A percentile compares a stretch with the other conserved stretches of the same genome.
Evolutionary conservation across 2,888 invertebrate genomes (phyloP).

Genomic region (Caradrina kadenii): DNA sequence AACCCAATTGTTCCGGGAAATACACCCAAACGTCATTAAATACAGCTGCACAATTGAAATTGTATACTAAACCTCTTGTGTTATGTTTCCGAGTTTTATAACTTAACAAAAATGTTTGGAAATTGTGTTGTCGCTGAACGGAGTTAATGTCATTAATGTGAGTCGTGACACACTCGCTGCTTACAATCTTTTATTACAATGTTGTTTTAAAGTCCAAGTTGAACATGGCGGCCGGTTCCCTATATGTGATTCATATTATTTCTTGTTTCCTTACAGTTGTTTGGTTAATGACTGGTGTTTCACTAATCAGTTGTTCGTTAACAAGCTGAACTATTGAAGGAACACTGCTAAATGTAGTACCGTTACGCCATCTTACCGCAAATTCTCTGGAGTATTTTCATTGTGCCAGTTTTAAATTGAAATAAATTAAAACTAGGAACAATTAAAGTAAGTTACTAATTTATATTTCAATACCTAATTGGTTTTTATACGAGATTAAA

Average conservation of each 20-base stretch:
- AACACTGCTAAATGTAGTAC: conserved; percentile 44
- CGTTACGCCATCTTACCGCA: conserved; percentile 22
- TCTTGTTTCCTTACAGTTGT: conserved; percentile 35
- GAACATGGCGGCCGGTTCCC: conserved; percentile 8
- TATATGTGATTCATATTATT: conserved; percentile 45
- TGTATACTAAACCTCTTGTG: conserved; percentile 37
- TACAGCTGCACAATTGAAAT: conserved; percentile 44
- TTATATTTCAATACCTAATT: not conserved
- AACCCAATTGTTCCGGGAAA: conserved; percentile 43
- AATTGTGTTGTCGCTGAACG: conserved; percentile 34
- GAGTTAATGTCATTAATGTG: conserved; percentile 14
- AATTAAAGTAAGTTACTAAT: not conserved
- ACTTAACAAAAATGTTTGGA: conserved; percentile 33
- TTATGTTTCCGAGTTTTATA: conserved; percentile 37
- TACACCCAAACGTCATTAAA: conserved; percentile 40
- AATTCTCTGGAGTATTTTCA: not conserved
- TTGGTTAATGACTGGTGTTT: conserved; percentile 33
- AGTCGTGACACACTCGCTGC: conserved; percentile 19
- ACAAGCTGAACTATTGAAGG: conserved; percentile 37
- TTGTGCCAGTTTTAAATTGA: not conserved
- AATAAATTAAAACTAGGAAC: not conserved
- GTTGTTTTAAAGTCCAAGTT: conserved; percentile 54
- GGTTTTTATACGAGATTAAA: not conserved
- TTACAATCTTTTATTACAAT: conserved; percentile 44
- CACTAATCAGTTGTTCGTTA: conserved; percentile 39